Conservation (phyloP, 2,113 vertebrate genomes). For the Leucoraja erinaceus region DNA sequence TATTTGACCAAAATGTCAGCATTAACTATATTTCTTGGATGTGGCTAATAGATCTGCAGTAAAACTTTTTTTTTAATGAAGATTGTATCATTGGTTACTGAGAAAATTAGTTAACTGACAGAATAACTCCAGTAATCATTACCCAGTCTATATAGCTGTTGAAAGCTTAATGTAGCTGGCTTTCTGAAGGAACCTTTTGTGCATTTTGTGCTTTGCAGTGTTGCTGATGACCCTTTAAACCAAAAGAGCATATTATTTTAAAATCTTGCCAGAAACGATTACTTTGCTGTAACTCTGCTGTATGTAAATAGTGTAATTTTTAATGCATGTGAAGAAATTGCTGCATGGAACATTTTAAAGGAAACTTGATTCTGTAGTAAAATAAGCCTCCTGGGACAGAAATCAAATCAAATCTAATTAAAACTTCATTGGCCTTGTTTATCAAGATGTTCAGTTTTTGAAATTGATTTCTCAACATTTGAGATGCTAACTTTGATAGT, state of each 20-base stretch:
- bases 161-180: slow-evolving; percentile 29
- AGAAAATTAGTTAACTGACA: slow-evolving; percentile 34
- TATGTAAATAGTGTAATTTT: neutral
- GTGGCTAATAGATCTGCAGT: slow-evolving; percentile 36
- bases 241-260: neutral
- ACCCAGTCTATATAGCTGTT: slow-evolving; percentile 33
- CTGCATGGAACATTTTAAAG: neutral
- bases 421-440: neutral
- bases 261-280: neutral
- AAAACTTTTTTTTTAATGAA: slow-evolving; percentile 35
- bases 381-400: neutral
- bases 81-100: slow-evolving; percentile 31
- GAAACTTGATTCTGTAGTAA: neutral
- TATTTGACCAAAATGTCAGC: slow-evolving; percentile 41
- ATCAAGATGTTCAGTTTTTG: neutral
- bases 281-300: neutral
- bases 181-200: slow-evolving; percentile 28
- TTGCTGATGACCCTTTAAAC: neutral
- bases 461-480: slow-evolving; percentile 7
- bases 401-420: slow-evolving; percentile 1
- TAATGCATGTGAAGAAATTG: neutral
- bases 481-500: neutral
- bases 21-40: slow-evolving; percentile 38
- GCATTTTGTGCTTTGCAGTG: neutral
- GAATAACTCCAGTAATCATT: slow-evolving; percentile 31